phyloP scores from a whole-genome alignment of 2,888 invertebrate species.

The Lithophane leautieri region DNA sequence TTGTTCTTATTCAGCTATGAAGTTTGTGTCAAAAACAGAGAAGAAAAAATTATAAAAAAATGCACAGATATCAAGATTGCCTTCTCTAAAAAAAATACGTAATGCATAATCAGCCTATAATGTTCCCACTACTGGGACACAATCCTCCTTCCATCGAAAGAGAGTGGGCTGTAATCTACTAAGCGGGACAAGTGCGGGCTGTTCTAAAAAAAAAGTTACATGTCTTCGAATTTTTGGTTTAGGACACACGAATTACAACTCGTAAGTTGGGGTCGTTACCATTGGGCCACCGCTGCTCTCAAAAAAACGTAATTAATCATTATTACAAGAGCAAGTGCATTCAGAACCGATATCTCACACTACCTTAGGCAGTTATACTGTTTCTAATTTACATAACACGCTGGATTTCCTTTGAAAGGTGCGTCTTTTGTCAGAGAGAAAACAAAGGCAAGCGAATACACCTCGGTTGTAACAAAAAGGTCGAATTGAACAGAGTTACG shows the following conservation, averaged over 20 bases:
- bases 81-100: neutral
- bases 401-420: constrained; percentile 84
- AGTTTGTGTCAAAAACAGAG: neutral
- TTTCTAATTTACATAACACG: constrained; percentile 84
- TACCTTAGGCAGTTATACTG: constrained; percentile 70
- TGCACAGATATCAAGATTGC: too few species aligned
- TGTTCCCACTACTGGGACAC: too few species aligned
- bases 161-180: too few species aligned
- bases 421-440: constrained; percentile 82
- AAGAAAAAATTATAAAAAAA: neutral
- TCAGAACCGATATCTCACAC: constrained; percentile 37
- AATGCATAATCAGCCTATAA: too few species aligned
- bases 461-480: constrained; percentile 73
- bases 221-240: too few species aligned
- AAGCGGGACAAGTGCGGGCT: too few species aligned
- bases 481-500: constrained; percentile 71
- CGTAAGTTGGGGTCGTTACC: too few species aligned
- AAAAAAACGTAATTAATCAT: constrained; percentile 25
- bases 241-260: too few species aligned
- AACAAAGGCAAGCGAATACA: constrained; percentile 80
- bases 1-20: neutral
- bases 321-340: constrained; percentile 5
- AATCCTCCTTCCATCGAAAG: too few species aligned
- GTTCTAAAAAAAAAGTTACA: too few species aligned
- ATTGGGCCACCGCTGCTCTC: too few species aligned